A percentile compares a stretch with the other conserved stretches of the same genome.
These are phyloP conservation scores for Boleophthalmus pectinirostris DNA, from an alignment of 2,113 vertebrate species.

Conservation along the genomic window DNA sequence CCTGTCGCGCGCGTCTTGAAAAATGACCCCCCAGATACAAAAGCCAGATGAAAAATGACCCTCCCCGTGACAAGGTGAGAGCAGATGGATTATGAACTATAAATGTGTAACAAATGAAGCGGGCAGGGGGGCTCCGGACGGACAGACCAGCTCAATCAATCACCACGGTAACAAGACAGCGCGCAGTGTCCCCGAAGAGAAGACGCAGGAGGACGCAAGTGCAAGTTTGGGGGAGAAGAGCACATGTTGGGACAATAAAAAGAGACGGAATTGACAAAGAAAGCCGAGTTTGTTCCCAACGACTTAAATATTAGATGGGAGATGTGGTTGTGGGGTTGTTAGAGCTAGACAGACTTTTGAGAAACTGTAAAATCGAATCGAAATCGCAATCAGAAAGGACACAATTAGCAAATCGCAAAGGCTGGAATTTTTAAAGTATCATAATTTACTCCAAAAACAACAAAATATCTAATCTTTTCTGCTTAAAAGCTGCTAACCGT, in stretches of 20 bases:
- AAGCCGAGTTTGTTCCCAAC: neutral
- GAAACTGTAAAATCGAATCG: too few relatives aligned
- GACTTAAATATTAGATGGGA: neutral
- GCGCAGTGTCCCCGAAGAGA: conserved; percentile 25
- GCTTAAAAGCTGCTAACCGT: too few relatives aligned
- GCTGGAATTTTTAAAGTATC: too few relatives aligned
- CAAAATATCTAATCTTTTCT: too few relatives aligned
- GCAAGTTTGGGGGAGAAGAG: neutral
- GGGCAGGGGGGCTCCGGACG: conserved; percentile 56
- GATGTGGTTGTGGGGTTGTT: neutral
- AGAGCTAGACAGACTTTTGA: too few relatives aligned
- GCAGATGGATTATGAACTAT: conserved; percentile 74
- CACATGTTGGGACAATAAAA: conserved; percentile 11
- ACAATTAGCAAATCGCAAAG: too few relatives aligned
- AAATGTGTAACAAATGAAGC: conserved; percentile 68
- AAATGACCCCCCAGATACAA: conserved; percentile 52
- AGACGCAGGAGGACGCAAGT: conserved; percentile 17
- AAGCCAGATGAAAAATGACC: conserved; percentile 56
- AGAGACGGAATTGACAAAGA: neutral
- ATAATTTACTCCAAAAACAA: too few relatives aligned
- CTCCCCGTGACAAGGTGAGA: conserved; percentile 52
- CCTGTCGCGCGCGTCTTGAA: conserved; percentile 45
- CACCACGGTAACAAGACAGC: conserved; percentile 61
- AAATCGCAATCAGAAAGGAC: too few relatives aligned
- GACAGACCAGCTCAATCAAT: conserved; percentile 63